phyloP scores from a whole-genome alignment of 2,888 invertebrate genomes.

The Drepana falcataria region DNA sequence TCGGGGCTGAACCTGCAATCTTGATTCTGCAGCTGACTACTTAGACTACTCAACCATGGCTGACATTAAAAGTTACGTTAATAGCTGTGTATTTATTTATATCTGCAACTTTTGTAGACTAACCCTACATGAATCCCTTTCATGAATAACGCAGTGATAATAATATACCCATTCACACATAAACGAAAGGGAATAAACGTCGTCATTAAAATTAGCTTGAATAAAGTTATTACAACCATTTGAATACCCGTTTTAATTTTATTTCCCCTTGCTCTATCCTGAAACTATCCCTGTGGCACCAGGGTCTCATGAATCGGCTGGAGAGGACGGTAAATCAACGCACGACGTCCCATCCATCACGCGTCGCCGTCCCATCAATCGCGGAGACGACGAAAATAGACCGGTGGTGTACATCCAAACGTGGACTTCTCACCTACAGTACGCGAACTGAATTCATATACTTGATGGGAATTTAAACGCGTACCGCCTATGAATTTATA shows the following conservation, averaged over 20 bases:
- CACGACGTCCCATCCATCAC: constrained; percentile 64
- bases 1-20: no score
- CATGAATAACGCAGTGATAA: not conserved
- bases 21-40: no score
- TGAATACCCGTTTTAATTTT: constrained; percentile 29
- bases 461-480: constrained; percentile 5
- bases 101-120: no score
- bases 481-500: constrained; percentile 3
- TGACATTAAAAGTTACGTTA: no score
- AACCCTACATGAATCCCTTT: not conserved
- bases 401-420: constrained; percentile 37
- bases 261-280: constrained; percentile 26
- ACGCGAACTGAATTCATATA: constrained; percentile 17
- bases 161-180: not conserved
- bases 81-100: no score
- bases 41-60: no score
- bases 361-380: constrained; percentile 65
- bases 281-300: constrained; percentile 34
- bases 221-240: constrained; percentile 27
- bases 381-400: constrained; percentile 58
- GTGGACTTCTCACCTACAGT: constrained; percentile 42
- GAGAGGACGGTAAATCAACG: constrained; percentile 67
- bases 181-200: constrained; percentile 14
- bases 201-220: constrained; percentile 14
- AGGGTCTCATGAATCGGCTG: constrained; percentile 55